phyloP scores from a whole-genome alignment of 2,113 vertebrate species.

The Jaculus jaculus region DNA sequence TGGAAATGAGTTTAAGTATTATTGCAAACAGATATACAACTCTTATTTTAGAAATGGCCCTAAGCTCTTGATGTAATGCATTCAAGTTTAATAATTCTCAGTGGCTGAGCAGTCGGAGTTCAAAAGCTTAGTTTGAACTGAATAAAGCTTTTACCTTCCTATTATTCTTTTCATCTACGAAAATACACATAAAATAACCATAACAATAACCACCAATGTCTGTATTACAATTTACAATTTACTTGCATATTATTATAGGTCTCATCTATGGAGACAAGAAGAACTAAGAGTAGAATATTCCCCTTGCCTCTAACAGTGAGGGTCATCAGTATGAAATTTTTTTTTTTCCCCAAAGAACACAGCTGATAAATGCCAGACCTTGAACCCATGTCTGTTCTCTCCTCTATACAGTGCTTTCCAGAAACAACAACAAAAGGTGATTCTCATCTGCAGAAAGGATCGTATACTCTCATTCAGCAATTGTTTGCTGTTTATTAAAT shows the following conservation, averaged over 20 bases:
- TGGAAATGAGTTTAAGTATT: background rate
- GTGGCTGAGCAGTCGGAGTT: background rate
- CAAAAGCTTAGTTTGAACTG: background rate
- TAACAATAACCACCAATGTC: background rate
- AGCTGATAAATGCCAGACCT: background rate
- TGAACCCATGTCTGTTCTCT: background rate
- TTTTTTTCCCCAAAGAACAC: background rate
- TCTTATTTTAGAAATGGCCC: background rate
- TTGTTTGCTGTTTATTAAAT: background rate
- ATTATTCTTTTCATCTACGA: background rate
- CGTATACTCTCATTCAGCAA: background rate
- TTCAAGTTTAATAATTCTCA: background rate
- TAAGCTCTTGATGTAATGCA: background rate
- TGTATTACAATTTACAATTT: background rate
- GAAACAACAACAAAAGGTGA: background rate
- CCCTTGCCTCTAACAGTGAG: background rate
- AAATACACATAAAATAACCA: background rate
- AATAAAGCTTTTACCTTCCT: background rate
- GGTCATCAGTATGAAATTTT: background rate
- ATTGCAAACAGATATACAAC: background rate
- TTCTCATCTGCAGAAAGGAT: background rate
- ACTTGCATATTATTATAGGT: background rate
- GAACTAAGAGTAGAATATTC: background rate
- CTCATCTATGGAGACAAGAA: background rate
- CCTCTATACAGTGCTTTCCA: background rate